These are phyloP conservation scores for Alligator sinensis DNA, from an alignment of 2,113 vertebrate species.

Conservation along the genomic window DNA sequence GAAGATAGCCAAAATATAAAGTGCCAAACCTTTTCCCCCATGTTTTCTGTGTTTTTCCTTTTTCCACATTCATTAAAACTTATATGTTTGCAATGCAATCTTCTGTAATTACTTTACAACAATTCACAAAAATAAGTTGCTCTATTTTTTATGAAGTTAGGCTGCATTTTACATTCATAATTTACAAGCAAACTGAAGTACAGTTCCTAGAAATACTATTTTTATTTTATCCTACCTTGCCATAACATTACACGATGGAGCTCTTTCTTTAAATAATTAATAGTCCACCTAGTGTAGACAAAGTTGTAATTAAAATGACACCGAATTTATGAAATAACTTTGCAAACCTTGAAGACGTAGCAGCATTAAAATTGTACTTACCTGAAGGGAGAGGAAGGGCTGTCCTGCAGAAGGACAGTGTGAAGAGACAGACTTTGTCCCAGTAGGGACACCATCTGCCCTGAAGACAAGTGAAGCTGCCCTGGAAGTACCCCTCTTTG, in stretches of 20 bases:
- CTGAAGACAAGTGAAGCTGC: no score
- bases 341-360: neutral
- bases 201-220: neutral
- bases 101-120: neutral
- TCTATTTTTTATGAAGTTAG: neutral
- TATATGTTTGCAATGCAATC: no score
- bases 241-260: neutral
- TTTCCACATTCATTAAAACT: neutral
- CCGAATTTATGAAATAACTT: neutral
- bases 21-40: neutral
- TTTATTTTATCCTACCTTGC: neutral
- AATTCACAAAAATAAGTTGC: neutral
- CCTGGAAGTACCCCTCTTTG: no score
- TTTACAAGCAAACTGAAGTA: neutral
- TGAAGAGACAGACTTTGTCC: no score
- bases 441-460: no score
- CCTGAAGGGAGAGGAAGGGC: no score
- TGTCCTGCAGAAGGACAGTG: no score
- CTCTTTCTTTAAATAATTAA: neutral
- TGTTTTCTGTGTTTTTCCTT: conserved; percentile 8
- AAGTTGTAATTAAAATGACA: neutral
- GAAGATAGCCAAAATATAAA: conserved; percentile 28
- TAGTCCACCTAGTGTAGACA: neutral
- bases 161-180: neutral
- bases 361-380: no score